phyloP scores from a whole-genome alignment of 2,797 vertebrate genomes.

The Merluccius polli region DNA sequence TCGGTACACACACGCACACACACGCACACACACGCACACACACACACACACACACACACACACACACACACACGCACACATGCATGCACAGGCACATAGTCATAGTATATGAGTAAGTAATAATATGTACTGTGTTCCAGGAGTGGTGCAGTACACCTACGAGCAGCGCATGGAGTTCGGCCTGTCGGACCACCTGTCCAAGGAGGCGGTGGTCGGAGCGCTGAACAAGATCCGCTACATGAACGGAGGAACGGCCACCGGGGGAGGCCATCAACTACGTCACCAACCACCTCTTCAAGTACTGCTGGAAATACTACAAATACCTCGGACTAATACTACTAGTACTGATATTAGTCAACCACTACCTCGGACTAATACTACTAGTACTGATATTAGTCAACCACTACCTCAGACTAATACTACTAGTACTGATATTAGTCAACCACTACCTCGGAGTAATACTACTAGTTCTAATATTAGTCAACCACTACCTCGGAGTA shows the following conservation, averaged over 20 bases:
- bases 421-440: too few relatives aligned
- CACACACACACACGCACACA: neutral
- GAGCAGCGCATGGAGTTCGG: conserved; percentile 86
- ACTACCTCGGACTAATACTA: too few relatives aligned
- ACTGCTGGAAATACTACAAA: conserved; percentile 7
- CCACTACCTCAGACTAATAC: too few relatives aligned
- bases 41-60: neutral
- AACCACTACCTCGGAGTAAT: too few relatives aligned
- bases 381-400: too few relatives aligned
- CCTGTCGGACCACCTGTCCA: conserved; percentile 75
- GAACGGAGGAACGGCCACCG: conserved; percentile 93
- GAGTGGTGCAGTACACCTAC: conserved; percentile 91
- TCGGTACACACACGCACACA: conserved; percentile 55
- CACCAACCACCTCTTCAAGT: conserved; percentile 74
- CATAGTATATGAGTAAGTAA: too few relatives aligned
- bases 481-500: too few relatives aligned
- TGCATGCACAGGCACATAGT: neutral
- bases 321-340: too few relatives aligned
- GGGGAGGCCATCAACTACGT: conserved; percentile 84
- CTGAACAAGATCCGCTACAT: conserved; percentile 84
- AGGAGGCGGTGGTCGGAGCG: conserved; percentile 77
- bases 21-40: neutral
- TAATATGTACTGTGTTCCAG: conserved; percentile 48
- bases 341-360: too few relatives aligned
- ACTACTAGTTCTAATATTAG: too few relatives aligned